phyloP scores from a whole-genome alignment of 1,140 invertebrate genomes.

The Aplysia californica region DNA sequence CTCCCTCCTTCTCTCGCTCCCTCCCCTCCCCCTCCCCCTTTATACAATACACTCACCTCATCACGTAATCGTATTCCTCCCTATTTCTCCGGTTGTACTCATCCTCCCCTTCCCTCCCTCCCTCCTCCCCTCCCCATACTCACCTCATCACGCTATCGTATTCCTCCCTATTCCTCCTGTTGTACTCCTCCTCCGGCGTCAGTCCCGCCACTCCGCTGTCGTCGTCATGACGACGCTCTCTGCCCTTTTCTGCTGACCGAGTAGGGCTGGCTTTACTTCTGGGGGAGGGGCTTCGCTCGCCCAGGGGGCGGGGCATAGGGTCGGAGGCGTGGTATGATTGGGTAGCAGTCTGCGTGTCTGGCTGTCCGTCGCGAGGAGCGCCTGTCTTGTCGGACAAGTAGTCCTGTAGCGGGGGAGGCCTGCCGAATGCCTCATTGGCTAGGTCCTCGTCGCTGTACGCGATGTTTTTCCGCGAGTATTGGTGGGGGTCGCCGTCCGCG shows the following conservation, averaged over 20 bases:
- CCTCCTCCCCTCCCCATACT: conserved; percentile 32
- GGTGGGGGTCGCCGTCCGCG: too few species aligned
- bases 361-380: too few species aligned
- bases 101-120: conserved; percentile 15
- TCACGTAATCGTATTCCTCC: conserved; percentile 6
- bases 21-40: conserved; percentile 6
- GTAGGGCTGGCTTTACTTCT: too few species aligned
- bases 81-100: conserved; percentile 7
- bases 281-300: too few species aligned
- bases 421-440: too few species aligned
- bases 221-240: conserved; percentile 22
- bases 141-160: conserved; percentile 20
- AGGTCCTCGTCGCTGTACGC: too few species aligned
- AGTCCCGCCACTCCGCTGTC: conserved; percentile 47
- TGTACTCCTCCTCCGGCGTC: conserved; percentile 44
- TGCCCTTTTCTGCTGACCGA: background rate
- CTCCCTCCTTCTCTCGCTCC: background rate
- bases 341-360: too few species aligned
- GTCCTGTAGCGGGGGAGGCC: too few species aligned
- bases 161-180: conserved; percentile 5
- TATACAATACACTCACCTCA: conserved; percentile 12
- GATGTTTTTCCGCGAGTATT: too few species aligned
- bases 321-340: too few species aligned
- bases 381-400: too few species aligned
- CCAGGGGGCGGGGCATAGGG: too few species aligned